Conservation (phyloP, 1,140 invertebrate genomes). For the Dreissena polymorpha region DNA sequence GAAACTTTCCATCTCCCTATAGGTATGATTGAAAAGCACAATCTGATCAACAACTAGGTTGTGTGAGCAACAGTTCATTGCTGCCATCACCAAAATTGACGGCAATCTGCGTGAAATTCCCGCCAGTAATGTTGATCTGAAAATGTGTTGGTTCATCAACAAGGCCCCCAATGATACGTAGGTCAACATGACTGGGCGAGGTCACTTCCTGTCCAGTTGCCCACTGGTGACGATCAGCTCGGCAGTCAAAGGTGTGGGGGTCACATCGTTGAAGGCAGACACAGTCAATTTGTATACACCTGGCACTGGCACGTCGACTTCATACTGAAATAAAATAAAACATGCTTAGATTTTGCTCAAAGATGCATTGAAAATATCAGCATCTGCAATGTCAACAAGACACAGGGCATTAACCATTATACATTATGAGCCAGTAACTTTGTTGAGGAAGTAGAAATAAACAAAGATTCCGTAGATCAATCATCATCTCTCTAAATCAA, state of each 20-base stretch:
- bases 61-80: slow-evolving; percentile 1
- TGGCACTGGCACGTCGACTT: slow-evolving; percentile 1
- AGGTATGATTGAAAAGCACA: slow-evolving; percentile 20
- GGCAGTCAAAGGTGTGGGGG: slow-evolving; percentile 11
- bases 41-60: background rate
- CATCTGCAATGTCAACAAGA: no score
- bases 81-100: slow-evolving; percentile 45
- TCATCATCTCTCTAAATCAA: no score
- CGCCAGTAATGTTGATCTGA: background rate
- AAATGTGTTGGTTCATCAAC: slow-evolving; percentile 12
- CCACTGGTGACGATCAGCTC: background rate
- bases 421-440: no score
- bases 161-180: slow-evolving; percentile 26
- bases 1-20: background rate
- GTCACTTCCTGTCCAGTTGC: background rate
- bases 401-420: no score
- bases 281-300: slow-evolving; percentile 26
- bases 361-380: no score
- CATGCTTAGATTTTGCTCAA: no score
- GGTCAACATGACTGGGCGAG: background rate
- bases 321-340: slow-evolving; percentile 34
- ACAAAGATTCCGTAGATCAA: no score
- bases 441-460: no score
- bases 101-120: background rate
- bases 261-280: slow-evolving; percentile 43